Evolutionary conservation across 2,797 vertebrate species (phyloP).

Genomic region (Micrastur ruficollis): DNA sequence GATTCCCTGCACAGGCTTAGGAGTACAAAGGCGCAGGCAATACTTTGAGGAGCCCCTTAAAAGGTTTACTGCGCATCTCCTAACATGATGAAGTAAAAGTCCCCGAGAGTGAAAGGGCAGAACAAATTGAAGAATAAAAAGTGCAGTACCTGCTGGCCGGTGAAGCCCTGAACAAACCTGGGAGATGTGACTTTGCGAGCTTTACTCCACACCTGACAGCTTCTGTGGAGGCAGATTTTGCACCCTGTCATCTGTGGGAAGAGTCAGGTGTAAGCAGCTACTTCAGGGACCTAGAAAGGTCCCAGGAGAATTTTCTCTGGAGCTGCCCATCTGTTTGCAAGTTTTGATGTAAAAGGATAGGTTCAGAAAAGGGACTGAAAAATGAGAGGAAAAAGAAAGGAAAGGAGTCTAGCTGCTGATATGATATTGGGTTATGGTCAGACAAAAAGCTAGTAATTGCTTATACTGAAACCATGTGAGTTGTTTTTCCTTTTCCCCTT

Average conservation of each 20-base stretch:
- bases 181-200: background rate
- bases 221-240: background rate
- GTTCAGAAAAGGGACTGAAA: constrained; percentile 1
- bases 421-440: background rate
- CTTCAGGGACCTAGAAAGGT: constrained; percentile 16
- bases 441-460: background rate
- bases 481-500: background rate
- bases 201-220: background rate
- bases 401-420: constrained; percentile 21
- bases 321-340: constrained; percentile 62
- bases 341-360: constrained; percentile 12
- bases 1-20: constrained; percentile 54
- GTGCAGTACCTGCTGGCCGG: background rate
- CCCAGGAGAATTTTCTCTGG: background rate
- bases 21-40: constrained; percentile 8
- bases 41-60: background rate
- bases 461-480: background rate
- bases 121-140: background rate
- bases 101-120: background rate
- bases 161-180: background rate
- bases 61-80: background rate
- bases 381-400: constrained; percentile 29
- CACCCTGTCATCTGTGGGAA: constrained; percentile 24
- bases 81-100: background rate
- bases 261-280: constrained; percentile 55